These are phyloP conservation scores for Papilio elwesi DNA, from an alignment of 2,888 invertebrate species.

Conservation along the genomic window DNA sequence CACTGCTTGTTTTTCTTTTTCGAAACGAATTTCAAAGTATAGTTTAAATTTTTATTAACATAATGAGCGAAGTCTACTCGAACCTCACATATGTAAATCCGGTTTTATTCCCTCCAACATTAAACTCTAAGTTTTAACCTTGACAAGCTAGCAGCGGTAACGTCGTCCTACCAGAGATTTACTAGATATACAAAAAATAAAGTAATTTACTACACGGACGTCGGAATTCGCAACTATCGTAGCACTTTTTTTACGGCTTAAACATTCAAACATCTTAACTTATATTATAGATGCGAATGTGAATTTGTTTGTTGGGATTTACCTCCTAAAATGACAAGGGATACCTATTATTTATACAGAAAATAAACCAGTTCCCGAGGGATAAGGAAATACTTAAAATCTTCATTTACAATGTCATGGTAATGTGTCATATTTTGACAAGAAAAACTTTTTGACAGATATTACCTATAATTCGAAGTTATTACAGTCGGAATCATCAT, in stretches of 20 bases:
- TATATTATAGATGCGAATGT: too few species aligned
- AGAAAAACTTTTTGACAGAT: too few species aligned
- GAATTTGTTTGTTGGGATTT: too few species aligned
- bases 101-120: constrained; percentile 30
- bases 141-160: constrained; percentile 6
- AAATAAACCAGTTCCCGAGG: too few species aligned
- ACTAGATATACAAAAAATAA: constrained; percentile 10
- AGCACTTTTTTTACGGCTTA: neutral
- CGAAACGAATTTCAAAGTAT: neutral
- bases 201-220: constrained; percentile 13
- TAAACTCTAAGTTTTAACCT: constrained; percentile 31
- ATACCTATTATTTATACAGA: too few species aligned
- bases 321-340: too few species aligned
- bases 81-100: constrained; percentile 26
- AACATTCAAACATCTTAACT: neutral
- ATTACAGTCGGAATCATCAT: too few species aligned
- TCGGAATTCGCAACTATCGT: neutral
- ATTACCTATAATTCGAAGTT: too few species aligned
- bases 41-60: neutral
- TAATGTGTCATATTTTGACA: too few species aligned
- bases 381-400: too few species aligned
- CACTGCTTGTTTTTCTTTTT: constrained; percentile 1
- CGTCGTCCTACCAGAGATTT: constrained; percentile 22
- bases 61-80: constrained; percentile 23
- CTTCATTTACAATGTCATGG: too few species aligned